A percentile compares a stretch with the other conserved stretches of the same genome.
These are phyloP conservation scores for Accipiter cooperii DNA, from an alignment of 2,113 vertebrate genomes.

Conservation along the genomic window DNA sequence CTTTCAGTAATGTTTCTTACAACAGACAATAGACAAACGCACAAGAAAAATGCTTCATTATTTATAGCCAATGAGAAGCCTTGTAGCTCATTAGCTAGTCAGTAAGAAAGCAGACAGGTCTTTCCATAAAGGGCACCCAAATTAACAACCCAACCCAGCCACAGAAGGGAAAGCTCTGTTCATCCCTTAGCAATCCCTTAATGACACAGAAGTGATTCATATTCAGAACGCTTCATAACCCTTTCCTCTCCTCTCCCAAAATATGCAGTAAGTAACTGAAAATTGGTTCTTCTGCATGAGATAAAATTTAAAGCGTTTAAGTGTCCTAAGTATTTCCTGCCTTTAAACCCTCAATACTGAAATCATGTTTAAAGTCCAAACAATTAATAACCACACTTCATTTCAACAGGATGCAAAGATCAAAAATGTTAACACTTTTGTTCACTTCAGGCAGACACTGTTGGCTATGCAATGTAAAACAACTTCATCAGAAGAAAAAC, in stretches of 20 bases:
- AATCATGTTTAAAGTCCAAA: neutral
- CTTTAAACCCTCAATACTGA: neutral
- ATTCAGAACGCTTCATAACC: neutral
- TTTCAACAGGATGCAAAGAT: neutral
- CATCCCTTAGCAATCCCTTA: neutral
- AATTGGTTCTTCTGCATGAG: neutral
- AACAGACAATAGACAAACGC: neutral
- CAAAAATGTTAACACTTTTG: neutral
- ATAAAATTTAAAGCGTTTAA: neutral
- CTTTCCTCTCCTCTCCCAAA: neutral
- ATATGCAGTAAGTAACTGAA: neutral
- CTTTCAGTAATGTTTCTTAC: neutral
- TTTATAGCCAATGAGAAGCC: neutral
- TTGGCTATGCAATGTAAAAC: neutral
- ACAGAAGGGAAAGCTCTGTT: neutral
- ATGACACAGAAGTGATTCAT: neutral
- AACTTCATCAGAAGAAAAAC: neutral
- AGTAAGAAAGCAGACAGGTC: neutral
- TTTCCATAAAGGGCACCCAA: neutral
- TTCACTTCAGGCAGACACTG: neutral
- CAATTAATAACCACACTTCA: neutral
- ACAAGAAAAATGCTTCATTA: neutral
- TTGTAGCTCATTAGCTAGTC: neutral
- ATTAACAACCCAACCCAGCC: neutral
- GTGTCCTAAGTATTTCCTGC: neutral